A percentile compares a stretch with the other conserved stretches of the same genome.
Conservation (phyloP, 2,113 vertebrate species). For the Aptenodytes forsteri region DNA sequence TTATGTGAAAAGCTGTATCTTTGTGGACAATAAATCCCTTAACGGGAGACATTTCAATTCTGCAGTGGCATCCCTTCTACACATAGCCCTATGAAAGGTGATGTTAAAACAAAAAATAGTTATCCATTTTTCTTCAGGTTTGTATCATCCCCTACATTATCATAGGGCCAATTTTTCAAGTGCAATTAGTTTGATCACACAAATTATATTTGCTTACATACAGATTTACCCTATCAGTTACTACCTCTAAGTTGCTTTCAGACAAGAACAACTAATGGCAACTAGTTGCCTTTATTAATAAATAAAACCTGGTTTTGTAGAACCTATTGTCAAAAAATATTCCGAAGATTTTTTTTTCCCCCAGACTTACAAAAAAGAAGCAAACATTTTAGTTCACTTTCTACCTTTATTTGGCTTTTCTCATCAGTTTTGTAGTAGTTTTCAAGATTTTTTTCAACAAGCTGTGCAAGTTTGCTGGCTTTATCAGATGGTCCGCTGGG, state of each 20-base stretch:
- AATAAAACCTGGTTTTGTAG: not conserved
- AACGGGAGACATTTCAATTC: not conserved
- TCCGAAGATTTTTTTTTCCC: accelerated
- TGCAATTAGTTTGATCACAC: not conserved
- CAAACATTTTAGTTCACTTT: not conserved
- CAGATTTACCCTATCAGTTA: not conserved
- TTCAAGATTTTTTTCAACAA: slow-evolving; percentile 88
- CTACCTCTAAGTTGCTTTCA: not conserved
- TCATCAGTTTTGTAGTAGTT: slow-evolving; percentile 88
- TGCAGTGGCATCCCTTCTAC: not conserved
- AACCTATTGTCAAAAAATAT: not conserved
- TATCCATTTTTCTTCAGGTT: not conserved
- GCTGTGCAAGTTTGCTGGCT: slow-evolving; percentile 84
- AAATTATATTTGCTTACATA: not conserved
- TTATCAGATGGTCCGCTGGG: slow-evolving; percentile 82
- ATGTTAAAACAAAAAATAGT: not conserved
- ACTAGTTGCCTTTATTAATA: not conserved
- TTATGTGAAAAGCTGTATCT: not conserved
- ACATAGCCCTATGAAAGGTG: not conserved
- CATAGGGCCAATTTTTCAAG: not conserved
- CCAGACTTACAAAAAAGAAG: not conserved
- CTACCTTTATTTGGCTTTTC: slow-evolving; percentile 87
- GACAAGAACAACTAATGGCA: not conserved
- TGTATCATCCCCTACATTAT: not conserved
- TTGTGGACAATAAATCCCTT: not conserved